These are phyloP conservation scores for Cladopsammia gracilis DNA, from an alignment of 64 coral and sea anemone species.

Conservation along the genomic window DNA sequence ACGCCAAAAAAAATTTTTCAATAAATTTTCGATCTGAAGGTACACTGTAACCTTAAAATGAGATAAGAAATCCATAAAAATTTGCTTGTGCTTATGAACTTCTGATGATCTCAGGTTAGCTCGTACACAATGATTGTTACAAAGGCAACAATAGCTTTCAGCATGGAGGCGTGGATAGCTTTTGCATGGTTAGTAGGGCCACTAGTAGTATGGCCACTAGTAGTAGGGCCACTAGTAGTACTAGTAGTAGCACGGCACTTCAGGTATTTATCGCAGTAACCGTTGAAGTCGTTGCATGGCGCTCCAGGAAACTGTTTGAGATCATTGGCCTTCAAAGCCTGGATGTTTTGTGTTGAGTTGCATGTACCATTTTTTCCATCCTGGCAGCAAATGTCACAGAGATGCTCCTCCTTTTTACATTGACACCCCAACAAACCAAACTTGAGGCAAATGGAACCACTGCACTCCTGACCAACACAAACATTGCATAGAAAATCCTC, in stretches of 20 bases:
- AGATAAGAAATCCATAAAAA: too few species aligned
- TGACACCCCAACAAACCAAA: conserved; percentile 54
- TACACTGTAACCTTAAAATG: too few species aligned
- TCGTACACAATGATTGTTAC: too few species aligned
- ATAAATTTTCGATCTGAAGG: too few species aligned
- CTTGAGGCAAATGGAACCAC: conserved; percentile 64
- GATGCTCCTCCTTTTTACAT: conserved; percentile 38
- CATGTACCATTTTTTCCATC: background rate
- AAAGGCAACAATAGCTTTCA: too few species aligned
- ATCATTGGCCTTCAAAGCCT: background rate
- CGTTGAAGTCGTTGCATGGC: conserved; percentile 91
- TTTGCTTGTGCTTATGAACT: too few species aligned
- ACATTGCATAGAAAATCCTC: background rate
- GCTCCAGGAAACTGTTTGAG: conserved; percentile 69
- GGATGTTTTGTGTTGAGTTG: background rate
- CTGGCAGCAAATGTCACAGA: conserved; percentile 71
- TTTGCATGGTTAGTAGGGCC: too few species aligned
- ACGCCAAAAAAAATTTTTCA: too few species aligned
- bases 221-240: background rate
- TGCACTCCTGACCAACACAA: conserved; percentile 57
- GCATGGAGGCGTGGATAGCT: too few species aligned
- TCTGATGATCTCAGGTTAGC: too few species aligned
- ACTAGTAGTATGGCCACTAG: too few species aligned
- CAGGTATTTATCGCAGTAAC: conserved; percentile 91
- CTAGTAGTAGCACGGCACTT: conserved; percentile 72